Evolutionary conservation across 2,888 invertebrate genomes (phyloP).

Genomic region (Allacma fusca): DNA sequence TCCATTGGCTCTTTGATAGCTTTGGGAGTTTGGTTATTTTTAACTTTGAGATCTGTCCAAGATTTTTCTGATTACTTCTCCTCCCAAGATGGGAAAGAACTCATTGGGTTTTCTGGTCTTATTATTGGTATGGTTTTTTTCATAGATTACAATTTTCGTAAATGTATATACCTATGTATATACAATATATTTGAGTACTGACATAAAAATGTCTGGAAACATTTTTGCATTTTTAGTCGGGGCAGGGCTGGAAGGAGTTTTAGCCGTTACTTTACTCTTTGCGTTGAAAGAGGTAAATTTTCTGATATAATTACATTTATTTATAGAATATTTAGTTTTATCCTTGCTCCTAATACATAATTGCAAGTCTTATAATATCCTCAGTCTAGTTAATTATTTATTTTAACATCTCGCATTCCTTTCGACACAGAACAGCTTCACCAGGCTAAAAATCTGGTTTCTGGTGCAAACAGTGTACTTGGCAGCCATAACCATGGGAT

Average conservation of each 20-base stretch:
- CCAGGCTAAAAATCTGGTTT: constrained; percentile 39
- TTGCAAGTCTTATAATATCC: too few species aligned
- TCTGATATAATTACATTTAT: too few species aligned
- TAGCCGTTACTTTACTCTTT: constrained; percentile 19
- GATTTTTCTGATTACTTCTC: constrained; percentile 6
- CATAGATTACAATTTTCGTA: too few species aligned
- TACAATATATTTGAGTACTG: too few species aligned
- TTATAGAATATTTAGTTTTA: not conserved
- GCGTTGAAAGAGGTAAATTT: constrained; percentile 29
- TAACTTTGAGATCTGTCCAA: not conserved
- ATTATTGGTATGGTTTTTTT: constrained; percentile 17
- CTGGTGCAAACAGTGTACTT: constrained; percentile 34
- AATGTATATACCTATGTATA: too few species aligned
- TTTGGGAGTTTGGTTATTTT: constrained; percentile 19
- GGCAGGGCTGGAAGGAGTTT: not conserved
- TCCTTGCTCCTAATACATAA: too few species aligned
- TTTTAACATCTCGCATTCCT: not conserved
- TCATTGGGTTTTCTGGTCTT: constrained; percentile 14
- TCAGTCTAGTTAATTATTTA: not conserved
- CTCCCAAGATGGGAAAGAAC: not conserved
- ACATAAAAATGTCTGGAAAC: not conserved
- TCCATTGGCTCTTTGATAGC: constrained; percentile 2
- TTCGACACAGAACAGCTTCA: constrained; percentile 38
- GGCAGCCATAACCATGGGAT: constrained; percentile 30
- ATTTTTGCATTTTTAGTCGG: constrained; percentile 30